A percentile compares a stretch with the other conserved stretches of the same genome.
These are phyloP conservation scores for Pilophorus perplexus DNA, from an alignment of 2,888 invertebrate species.

Conservation along the genomic window DNA sequence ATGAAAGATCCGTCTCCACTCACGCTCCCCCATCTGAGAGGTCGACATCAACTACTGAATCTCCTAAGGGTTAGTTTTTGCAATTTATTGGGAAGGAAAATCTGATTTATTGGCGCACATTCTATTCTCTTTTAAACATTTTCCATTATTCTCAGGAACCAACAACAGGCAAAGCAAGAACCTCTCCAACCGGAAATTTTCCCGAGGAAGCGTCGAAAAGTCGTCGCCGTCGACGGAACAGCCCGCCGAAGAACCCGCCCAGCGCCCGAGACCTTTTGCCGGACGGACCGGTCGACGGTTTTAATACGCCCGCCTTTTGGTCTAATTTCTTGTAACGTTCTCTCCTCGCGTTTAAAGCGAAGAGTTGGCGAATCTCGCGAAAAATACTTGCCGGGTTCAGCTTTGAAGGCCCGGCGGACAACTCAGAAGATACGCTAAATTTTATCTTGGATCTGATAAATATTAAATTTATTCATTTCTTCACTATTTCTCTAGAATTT, in stretches of 20 bases:
- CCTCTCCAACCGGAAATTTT: slow-evolving; percentile 38
- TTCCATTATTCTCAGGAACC: neutral
- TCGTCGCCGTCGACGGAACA: slow-evolving; percentile 30
- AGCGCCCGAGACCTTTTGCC: slow-evolving; percentile 41
- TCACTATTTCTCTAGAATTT: too few relatives aligned
- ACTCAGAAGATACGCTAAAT: too few relatives aligned
- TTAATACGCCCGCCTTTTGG: slow-evolving; percentile 34
- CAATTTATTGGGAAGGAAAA: neutral
- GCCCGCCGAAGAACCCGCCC: slow-evolving; percentile 40
- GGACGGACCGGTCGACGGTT: slow-evolving; percentile 45
- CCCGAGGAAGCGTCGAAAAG: slow-evolving; percentile 14
- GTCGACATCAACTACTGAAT: too few relatives aligned
- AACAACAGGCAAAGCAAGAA: slow-evolving; percentile 28
- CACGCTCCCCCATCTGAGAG: slow-evolving; percentile 35
- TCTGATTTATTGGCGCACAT: neutral
- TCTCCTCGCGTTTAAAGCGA: too few relatives aligned
- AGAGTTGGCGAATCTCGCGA: too few relatives aligned
- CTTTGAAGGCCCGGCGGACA: too few relatives aligned
- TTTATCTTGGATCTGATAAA: too few relatives aligned
- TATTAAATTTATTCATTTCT: too few relatives aligned
- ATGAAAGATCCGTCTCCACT: slow-evolving; percentile 30
- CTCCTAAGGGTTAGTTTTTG: slow-evolving; percentile 16
- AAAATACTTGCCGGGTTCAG: too few relatives aligned
- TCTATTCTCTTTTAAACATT: too few relatives aligned
- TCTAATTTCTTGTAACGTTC: too few relatives aligned